Evolutionary conservation across 2,888 invertebrate species (phyloP).

Genomic region (Dryomyza anilis): DNA sequence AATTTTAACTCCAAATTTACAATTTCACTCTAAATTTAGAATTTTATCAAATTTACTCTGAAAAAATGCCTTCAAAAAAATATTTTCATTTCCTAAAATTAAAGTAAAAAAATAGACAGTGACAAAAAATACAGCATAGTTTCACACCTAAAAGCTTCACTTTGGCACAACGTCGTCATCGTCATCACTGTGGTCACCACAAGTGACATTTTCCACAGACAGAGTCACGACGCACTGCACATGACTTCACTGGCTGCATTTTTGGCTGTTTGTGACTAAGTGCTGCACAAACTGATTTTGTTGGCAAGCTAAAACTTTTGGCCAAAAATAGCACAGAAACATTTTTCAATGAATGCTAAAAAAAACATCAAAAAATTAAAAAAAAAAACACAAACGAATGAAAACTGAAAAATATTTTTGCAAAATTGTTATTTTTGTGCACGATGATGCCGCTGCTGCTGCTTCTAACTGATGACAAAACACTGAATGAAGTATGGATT

Average conservation of each 20-base stretch:
- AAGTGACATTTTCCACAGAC: background rate
- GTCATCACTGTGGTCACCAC: background rate
- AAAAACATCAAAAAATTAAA: background rate
- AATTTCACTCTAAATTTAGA: background rate
- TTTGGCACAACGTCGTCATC: too few species aligned
- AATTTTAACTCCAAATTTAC: background rate
- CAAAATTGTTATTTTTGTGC: conserved; percentile 7
- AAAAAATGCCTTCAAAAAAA: too few species aligned
- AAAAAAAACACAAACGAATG: background rate
- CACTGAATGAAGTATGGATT: conserved; percentile 12
- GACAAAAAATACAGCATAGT: too few species aligned
- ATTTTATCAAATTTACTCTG: background rate
- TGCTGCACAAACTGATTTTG: conserved; percentile 6
- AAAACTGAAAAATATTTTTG: too few species aligned
- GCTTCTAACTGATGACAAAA: conserved; percentile 18
- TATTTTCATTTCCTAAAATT: too few species aligned
- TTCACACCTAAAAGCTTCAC: too few species aligned
- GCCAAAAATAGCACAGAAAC: conserved; percentile 6
- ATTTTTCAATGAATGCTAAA: too few species aligned
- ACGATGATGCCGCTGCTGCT: too few species aligned
- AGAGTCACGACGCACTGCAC: background rate
- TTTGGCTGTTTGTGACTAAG: background rate
- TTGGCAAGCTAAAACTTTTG: conserved; percentile 6
- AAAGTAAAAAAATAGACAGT: too few species aligned
- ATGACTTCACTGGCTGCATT: background rate